Base-by-base conservation (phyloP, 2,888 invertebrate species). In the Linyphia triangularis region DNA sequence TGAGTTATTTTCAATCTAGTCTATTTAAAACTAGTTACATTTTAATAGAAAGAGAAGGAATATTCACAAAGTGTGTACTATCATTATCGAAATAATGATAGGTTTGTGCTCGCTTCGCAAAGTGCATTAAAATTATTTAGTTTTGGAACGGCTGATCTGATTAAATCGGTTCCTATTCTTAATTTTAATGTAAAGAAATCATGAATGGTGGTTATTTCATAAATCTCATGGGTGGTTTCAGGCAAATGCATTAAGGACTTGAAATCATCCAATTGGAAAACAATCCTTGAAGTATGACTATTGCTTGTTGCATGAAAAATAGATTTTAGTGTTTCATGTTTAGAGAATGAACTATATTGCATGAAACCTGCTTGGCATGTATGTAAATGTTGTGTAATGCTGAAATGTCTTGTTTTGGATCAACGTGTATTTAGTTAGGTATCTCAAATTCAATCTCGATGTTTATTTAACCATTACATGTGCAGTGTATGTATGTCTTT, bases 221-320 rank as follows among this genome's bases (percentile, higher is more conserved):
- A 57, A 30, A 30, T 57, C 57, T 72, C 26, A 51, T 72, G 72
- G 51, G 57, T 72, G 72, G n/a, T 51, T 72, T 72, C 43, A 51
- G 16, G 2, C 13, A 28, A 9, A 22, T 6, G 9, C 24, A 30
- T 33, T 5, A n/a, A 72, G 63, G 4, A 24, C 4, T 40, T 37
- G 77, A 59, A 73, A 28, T 57, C 19, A 57, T 73, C 57, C 57
- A 19, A 19, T 57, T 73, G 57, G 19, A 63, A 77, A 73, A 24
- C 73, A 22, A 22, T 7, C 24, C 9, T 13, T 70, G 19, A 10
- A 16, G 33, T 19, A 0, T 43, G 22, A 26, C 7, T 57, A n/a
- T 73, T 19, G 77, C 77, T 33, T 63, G 63, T 63, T 61, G 77
- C 77, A 77, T 77, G 77, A 33, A 10, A n/a, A 26, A 16, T 37